These are phyloP conservation scores for Dendrocincla fuliginosa DNA, from an alignment of 2,797 vertebrate genomes.

Conservation along the genomic window DNA sequence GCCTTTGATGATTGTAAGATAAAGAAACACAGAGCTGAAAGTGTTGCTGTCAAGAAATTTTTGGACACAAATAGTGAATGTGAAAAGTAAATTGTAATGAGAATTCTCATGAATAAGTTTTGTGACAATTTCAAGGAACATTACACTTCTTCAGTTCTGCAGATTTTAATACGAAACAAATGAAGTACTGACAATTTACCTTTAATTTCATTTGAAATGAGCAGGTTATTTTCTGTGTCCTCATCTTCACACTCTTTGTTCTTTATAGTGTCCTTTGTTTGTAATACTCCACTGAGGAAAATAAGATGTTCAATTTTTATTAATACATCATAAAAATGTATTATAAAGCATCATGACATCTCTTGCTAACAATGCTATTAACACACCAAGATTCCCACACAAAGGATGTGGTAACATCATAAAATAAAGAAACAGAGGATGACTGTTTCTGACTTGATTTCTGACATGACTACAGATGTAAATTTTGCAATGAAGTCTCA, in stretches of 20 bases:
- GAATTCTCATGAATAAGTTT: neutral
- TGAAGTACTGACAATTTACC: slow-evolving; percentile 65
- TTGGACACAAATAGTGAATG: neutral
- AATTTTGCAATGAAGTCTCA: neutral
- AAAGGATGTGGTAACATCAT: neutral
- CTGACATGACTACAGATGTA: neutral
- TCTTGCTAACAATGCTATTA: neutral
- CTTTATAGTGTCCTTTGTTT: slow-evolving; percentile 71
- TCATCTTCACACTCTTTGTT: slow-evolving; percentile 73
- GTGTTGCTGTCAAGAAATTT: neutral
- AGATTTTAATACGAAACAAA: neutral
- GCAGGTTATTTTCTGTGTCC: slow-evolving; percentile 74
- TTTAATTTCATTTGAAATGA: slow-evolving; percentile 78
- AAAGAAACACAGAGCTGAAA: neutral
- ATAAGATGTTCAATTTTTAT: slow-evolving; percentile 35
- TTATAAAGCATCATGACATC: neutral
- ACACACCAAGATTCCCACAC: neutral
- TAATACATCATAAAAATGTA: slow-evolving; percentile 19
- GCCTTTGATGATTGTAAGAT: neutral
- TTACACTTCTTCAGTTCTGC: neutral
- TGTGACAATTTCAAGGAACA: neutral
- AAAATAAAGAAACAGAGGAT: neutral
- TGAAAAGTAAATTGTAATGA: neutral
- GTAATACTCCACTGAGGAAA: slow-evolving; percentile 77
- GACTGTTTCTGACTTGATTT: neutral